Evolutionary conservation across 1,140 invertebrate species (phyloP), one percentile per base, ranked within the genome.

Genomic region (Phymorhynchus buccinoides): DNA sequence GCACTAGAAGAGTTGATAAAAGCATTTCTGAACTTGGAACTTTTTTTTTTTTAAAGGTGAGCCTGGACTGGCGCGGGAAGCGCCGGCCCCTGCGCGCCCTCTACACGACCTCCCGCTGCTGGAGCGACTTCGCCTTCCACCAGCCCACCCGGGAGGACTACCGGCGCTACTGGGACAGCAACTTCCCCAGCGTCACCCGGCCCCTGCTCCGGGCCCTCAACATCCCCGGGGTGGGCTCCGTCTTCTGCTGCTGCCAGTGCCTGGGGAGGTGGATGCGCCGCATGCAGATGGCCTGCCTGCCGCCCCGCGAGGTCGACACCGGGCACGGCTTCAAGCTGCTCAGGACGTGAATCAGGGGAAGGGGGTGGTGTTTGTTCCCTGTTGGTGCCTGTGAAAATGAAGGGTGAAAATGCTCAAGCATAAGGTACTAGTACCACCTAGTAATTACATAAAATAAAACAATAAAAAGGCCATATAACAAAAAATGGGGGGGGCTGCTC

Each of bases 291-390:
- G 85, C 80, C n/a, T 92, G 90, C 89, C 84, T 92, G 18, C 91
- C 92, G 27, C 92, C 92, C 32, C 88, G 89, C 62, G 89, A 92
- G 73, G 77, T 90, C n/a, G 92, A 93, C 82, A 93, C 92, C 32
- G 92, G 92, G 3, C 93, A 93, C 89, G 92, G 93, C 14, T 92
- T 93, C 84, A 92, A 91, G 85, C 87, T 93, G 35, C 85, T 93
- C 27, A 86, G 87, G 22, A 89, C 90, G 66, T 91, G 88, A 86
- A 42, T 27, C 42, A 37, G 14, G 73, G 18, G 73, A 30, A 7
- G 32, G 35, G 37, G 14, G 18, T 27, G 7, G n/a, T 66, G 18
- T 66, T 14, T 22, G 18, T 22, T 7, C 27, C 62, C 27, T 14
- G 7, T 6, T 7, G 22, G 7, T 3, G 22, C 6, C 7, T n/a